These are phyloP conservation scores for Aphyosemion australe DNA, from an alignment of 2,113 vertebrate genomes.

Conservation along the genomic window DNA sequence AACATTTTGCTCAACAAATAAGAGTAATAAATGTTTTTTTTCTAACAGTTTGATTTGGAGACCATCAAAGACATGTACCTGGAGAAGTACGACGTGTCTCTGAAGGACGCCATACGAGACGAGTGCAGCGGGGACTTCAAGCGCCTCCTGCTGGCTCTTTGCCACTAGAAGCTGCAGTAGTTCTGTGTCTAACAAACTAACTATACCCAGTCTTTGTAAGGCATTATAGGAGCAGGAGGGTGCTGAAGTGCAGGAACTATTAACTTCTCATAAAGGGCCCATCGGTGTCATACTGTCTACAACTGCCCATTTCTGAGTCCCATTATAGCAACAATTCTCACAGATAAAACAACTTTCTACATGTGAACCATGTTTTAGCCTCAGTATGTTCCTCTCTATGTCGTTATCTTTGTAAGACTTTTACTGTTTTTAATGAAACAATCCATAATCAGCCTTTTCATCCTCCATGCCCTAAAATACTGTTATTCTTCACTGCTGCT, in stretches of 20 bases:
- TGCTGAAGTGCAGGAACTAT: background rate
- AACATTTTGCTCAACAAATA: too few relatives aligned
- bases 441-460: constrained; percentile 6
- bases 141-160: constrained; percentile 80
- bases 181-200: constrained; percentile 56
- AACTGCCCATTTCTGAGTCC: constrained; percentile 32
- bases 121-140: constrained; percentile 83
- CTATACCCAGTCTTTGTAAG: constrained; percentile 9
- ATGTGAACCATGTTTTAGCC: background rate
- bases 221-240: constrained; percentile 26
- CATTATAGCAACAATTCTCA: constrained; percentile 19
- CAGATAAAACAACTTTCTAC: constrained; percentile 12
- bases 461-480: constrained; percentile 17
- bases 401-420: background rate
- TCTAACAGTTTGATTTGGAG: constrained; percentile 78
- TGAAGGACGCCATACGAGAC: constrained; percentile 79
- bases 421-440: background rate
- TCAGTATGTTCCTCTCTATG: too few relatives aligned
- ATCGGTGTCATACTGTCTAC: constrained; percentile 2
- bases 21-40: too few relatives aligned
- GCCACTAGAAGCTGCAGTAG: constrained; percentile 63
- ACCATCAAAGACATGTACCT: constrained; percentile 83
- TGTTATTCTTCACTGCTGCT: constrained; percentile 20
- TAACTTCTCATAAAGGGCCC: constrained; percentile 7
- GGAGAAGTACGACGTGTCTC: constrained; percentile 82